phyloP scores from a whole-genome alignment of 2,797 vertebrate species.

The Semotilus atromaculatus region DNA sequence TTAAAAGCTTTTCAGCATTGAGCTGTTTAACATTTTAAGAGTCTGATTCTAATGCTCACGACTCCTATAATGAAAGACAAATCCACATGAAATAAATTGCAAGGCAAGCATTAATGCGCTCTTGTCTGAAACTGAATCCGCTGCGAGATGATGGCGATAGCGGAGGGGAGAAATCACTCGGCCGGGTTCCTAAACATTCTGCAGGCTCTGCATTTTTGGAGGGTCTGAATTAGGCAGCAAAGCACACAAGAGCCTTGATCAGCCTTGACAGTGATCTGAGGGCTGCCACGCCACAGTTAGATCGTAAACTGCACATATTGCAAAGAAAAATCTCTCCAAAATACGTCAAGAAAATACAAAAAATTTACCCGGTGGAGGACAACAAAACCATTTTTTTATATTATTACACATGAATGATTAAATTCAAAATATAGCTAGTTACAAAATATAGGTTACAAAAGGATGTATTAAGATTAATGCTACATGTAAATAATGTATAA shows the following conservation, averaged over 20 bases:
- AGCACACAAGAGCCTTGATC: constrained; percentile 50
- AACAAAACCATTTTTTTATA: neutral
- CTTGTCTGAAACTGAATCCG: constrained; percentile 38
- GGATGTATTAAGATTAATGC: neutral
- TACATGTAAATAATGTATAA: neutral
- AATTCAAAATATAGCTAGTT: neutral
- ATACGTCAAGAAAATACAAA: neutral
- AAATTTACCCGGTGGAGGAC: neutral
- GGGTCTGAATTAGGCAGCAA: constrained; percentile 31
- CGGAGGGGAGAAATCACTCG: constrained; percentile 17
- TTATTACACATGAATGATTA: neutral
- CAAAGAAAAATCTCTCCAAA: neutral
- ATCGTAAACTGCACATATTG: constrained; percentile 40
- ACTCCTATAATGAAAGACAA: constrained; percentile 24
- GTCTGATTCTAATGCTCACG: constrained; percentile 30
- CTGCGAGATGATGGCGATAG: constrained; percentile 5
- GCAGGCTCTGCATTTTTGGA: constrained; percentile 41
- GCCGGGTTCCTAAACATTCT: constrained; percentile 45
- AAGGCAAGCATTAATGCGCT: neutral
- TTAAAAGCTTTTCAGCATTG: constrained; percentile 10
- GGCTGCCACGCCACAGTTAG: constrained; percentile 57
- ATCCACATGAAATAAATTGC: constrained; percentile 41
- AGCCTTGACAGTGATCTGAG: constrained; percentile 60
- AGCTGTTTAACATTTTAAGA: constrained; percentile 35
- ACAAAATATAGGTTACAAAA: neutral